These are phyloP conservation scores for Chloroceryle inda DNA, from an alignment of 2,797 vertebrate species.

Conservation along the genomic window DNA sequence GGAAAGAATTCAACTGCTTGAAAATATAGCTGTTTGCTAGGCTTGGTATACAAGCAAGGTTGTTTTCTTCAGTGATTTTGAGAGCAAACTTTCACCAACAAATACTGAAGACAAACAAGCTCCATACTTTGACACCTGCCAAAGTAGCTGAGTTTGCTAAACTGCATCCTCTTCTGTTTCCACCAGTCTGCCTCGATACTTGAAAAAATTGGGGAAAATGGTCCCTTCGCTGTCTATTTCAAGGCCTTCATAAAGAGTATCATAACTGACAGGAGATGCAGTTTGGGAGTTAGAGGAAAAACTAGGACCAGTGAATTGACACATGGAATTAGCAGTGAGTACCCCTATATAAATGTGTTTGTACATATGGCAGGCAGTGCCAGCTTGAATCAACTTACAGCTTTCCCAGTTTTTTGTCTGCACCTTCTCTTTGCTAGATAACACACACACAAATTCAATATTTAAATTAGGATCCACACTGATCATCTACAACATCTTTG, in stretches of 20 bases:
- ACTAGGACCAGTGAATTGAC: not conserved
- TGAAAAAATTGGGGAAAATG: not conserved
- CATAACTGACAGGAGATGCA: not conserved
- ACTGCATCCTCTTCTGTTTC: not conserved
- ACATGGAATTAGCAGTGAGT: fast-evolving
- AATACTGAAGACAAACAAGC: not conserved
- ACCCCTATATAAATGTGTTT: fast-evolving
- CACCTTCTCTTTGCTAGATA: fast-evolving
- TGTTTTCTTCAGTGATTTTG: not conserved
- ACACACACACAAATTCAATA: too few species aligned
- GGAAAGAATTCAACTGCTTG: not conserved
- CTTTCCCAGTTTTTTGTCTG: not conserved
- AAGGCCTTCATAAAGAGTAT: not conserved
- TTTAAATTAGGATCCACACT: not conserved
- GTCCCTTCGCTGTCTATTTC: not conserved
- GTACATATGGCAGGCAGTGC: fast-evolving
- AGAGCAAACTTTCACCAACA: not conserved
- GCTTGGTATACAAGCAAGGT: not conserved
- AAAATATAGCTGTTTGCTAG: not conserved
- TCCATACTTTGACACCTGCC: not conserved
- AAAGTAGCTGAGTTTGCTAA: slow-evolving; percentile 19
- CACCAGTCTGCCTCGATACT: not conserved
- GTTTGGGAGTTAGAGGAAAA: not conserved
- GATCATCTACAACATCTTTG: not conserved
- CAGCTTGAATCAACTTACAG: fast-evolving